A percentile compares a stretch with the other conserved stretches of the same genome.
phyloP scores from a whole-genome alignment of 2,113 vertebrate species.

The Oryzias curvinotus region DNA sequence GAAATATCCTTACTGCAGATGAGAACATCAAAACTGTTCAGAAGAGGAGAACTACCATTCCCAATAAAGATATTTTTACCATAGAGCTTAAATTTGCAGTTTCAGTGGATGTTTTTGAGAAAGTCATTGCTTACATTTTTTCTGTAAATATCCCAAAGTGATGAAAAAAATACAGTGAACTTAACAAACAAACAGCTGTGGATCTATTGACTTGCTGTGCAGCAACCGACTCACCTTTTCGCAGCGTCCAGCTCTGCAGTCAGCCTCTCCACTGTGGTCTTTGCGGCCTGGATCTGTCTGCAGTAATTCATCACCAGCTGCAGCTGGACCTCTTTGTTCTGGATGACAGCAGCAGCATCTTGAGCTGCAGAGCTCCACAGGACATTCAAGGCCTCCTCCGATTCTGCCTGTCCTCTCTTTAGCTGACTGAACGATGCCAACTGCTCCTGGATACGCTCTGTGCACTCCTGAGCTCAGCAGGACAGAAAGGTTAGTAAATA shows the following conservation, averaged over 20 bases:
- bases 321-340: slow-evolving; percentile 78
- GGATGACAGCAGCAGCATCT: slow-evolving; percentile 75
- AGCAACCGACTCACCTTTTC: slow-evolving; percentile 79
- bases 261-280: slow-evolving; percentile 72
- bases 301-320: slow-evolving; percentile 78
- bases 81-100: no score
- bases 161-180: no score
- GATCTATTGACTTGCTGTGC: no score
- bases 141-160: no score
- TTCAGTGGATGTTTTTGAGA: no score
- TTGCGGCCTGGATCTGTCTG: slow-evolving; percentile 63
- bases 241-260: slow-evolving; percentile 77
- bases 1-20: not conserved
- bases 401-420: slow-evolving; percentile 15
- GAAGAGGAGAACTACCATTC: no score
- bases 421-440: slow-evolving; percentile 30
- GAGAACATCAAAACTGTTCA: not conserved
- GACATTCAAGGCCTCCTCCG: slow-evolving; percentile 26
- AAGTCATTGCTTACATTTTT: no score
- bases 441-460: slow-evolving; percentile 48
- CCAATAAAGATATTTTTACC: no score
- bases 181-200: no score
- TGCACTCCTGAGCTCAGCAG: slow-evolving; percentile 58
- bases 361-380: slow-evolving; percentile 80
- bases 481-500: not conserved